Evolutionary conservation across 2,888 invertebrate species (phyloP), one percentile per base, ranked within the genome.

Genomic region (Amiota mariae): DNA sequence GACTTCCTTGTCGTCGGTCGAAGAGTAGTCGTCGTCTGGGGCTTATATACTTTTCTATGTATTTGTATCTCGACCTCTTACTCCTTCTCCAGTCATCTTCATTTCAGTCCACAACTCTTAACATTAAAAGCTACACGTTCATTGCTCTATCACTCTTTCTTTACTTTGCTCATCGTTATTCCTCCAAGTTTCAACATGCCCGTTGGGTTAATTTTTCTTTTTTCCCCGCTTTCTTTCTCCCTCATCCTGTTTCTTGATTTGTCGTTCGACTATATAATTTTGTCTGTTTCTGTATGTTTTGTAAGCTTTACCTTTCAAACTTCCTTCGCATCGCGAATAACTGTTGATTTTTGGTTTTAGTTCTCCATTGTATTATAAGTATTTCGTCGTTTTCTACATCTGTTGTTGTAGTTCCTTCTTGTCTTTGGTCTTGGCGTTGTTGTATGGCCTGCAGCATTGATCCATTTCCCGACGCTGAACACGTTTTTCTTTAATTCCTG

Each of bases 261-360:
- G 36, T 6, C 36, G 8, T 36, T 36, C 36, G 36, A 36, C 36
- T 36, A 36, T 36, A 36, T 36, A 36, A 36, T 36, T 71, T 68
- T 63, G 73, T 78, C 72, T 68, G 59, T 47, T 49, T 75, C 12
- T 73, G 70, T 70, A 74, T 73, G n/a, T 59, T 64, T 56, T 66
- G 71, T 18, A 11, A n/a, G 12, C 13, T 51, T 51, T 12, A 51
- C 54, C 8, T 20, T 15, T 18, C 1, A 11, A 10, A 18, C 12
- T 47, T 64, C 64, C 12, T 2, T 36, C 64, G 20, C 61, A 24
- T 61, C 54, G 54, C 54, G 10, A 15, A 81, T 85, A 83, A 84
- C 83, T 85, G 83, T 83, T 83, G 83, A 83, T 81, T 83, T 83
- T 80, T 51, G 48, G 57, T 56, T 47, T 73, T 18, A 24, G 51